Percentiles rank a stretch among this genome's conserved stretches.
phyloP scores from a whole-genome alignment of 2,797 vertebrate genomes.

The Eidolon dupreanum region DNA sequence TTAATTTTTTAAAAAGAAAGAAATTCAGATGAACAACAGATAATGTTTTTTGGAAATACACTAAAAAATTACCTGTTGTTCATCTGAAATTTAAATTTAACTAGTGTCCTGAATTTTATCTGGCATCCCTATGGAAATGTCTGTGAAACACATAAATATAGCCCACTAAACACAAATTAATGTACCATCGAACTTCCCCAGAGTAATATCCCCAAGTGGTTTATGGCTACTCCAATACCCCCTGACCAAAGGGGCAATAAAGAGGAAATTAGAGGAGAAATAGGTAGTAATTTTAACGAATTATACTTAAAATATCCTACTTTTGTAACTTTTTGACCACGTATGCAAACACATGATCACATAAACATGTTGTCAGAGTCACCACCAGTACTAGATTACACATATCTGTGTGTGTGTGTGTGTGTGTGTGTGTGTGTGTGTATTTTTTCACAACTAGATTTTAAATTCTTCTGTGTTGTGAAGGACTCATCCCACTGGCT shows the following conservation, averaged over 20 bases:
- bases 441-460: background rate
- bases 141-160: background rate
- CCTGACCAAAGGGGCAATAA: background rate
- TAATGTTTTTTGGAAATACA: background rate
- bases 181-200: background rate
- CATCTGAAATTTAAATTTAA: background rate
- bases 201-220: background rate
- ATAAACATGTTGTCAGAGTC: background rate
- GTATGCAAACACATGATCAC: background rate
- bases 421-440: background rate
- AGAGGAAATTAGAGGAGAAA: background rate
- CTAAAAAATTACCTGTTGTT: background rate
- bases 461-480: background rate
- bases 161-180: background rate
- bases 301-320: background rate
- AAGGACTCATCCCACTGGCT: background rate
- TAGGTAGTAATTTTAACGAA: background rate
- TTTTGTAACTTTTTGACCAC: background rate
- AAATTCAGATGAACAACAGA: background rate
- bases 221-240: background rate
- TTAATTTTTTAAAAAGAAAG: background rate
- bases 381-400: background rate
- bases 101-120: background rate
- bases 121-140: background rate
- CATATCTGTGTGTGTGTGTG: background rate